Base-by-base conservation (phyloP, 35 echinoderm and acorn worm species). In the Heliocidaris tuberculata region DNA sequence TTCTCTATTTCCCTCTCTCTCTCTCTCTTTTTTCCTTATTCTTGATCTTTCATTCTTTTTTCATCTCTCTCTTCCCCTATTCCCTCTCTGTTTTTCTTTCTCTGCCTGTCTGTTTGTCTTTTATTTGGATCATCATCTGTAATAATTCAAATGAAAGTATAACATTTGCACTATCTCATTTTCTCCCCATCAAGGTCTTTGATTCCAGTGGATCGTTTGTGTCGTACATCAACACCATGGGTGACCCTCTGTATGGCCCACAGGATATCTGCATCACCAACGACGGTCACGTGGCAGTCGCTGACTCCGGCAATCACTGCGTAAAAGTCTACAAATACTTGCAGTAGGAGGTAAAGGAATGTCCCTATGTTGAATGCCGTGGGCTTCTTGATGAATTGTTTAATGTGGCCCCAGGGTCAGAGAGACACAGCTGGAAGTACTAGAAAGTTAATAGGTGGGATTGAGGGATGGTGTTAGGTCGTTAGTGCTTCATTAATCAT, bases 261-360 rank as follows among this genome's bases (percentile, higher is more conserved):
- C 98, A 99, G 54, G 98, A 97, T 85, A 59, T 99, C 27, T 96
- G 95, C 0, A 94, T 99, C 61, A 99, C 96, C 94, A 99, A 96
- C 48, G 98, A 99, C 42, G 98, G 98, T 12, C 95, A 99, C 47
- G 96, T 99, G 49, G 98, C 97, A 2, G 98, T 99, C 31, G 96
- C 98, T 17, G 98, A 99, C 95, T 99, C 98, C 7, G 98, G 98
- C 30, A 99, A 99, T 95, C 96, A 99, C 94, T 99, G 98, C 86
- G 98, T 99, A 59, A 99, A 99, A 95, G 95, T 99, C 86, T 99
- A 99, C 96, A 99, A 99, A 95, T 99, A 99, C 96, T 96, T 99
- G 88, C 98, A 99, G 98, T 99, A 99, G 98, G 95, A 99, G 96
- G 95, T 99, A 95, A 97, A 95, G 93, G 95, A 96, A 96, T 98